Conservation (phyloP, 2,113 vertebrate genomes). For the Cyanoramphus novaezelandiae region DNA sequence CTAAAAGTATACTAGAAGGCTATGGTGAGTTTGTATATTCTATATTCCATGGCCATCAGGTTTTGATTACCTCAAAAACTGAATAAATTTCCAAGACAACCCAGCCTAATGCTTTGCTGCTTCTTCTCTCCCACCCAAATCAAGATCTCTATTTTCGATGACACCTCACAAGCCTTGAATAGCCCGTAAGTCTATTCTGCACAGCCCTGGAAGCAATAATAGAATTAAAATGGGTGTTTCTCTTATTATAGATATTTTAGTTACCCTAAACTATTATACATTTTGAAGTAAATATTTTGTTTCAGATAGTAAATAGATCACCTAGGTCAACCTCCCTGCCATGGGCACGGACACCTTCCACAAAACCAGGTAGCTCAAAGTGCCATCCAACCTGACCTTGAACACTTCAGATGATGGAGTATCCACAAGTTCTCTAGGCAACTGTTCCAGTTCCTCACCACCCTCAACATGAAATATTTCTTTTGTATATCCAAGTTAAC, state of each 20-base stretch:
- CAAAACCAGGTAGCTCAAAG: background rate
- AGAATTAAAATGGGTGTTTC: background rate
- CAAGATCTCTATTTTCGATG: background rate
- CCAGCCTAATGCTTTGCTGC: accelerated
- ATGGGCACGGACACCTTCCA: background rate
- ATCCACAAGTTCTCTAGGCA: background rate
- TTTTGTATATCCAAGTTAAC: background rate
- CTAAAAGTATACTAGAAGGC: background rate
- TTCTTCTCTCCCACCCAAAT: background rate
- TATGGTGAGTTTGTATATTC: background rate
- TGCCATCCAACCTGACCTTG: background rate
- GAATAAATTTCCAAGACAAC: background rate
- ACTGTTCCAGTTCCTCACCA: background rate
- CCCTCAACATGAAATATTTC: background rate
- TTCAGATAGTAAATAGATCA: background rate
- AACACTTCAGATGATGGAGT: background rate
- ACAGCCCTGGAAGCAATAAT: background rate
- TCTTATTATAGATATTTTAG: background rate
- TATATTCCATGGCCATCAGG: background rate
- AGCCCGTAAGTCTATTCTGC: background rate
- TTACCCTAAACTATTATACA: background rate
- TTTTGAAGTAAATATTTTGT: background rate
- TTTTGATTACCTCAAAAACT: background rate
- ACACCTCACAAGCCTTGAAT: background rate
- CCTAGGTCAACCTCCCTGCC: background rate